phyloP scores from a whole-genome alignment of 2,888 invertebrate genomes.

The Lagria hirta region DNA sequence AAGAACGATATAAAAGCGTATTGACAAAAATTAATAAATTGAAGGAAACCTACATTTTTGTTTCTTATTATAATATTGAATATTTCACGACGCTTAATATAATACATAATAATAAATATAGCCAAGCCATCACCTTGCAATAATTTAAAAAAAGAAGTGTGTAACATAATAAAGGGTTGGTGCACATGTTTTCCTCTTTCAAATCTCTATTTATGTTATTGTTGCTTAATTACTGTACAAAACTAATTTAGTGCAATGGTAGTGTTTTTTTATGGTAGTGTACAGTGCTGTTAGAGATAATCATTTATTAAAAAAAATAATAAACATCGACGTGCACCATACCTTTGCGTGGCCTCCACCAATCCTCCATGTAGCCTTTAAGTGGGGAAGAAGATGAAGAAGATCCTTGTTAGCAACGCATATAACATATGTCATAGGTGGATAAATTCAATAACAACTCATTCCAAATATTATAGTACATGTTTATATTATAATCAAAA shows the following conservation, averaged over 20 bases:
- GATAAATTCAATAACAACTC: no score
- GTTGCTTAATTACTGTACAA: constrained; percentile 10
- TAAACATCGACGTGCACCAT: constrained; percentile 37
- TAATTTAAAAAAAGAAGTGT: constrained; percentile 17
- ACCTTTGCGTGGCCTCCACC: constrained; percentile 98
- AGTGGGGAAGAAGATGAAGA: constrained; percentile 79
- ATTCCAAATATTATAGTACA: no score
- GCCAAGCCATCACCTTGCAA: background rate
- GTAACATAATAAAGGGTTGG: constrained; percentile 25
- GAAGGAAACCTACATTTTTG: constrained; percentile 28
- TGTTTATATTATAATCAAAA: no score
- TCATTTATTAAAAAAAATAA: constrained; percentile 2
- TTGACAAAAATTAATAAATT: constrained; percentile 2
- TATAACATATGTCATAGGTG: constrained; percentile 40
- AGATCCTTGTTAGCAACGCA: constrained; percentile 62
- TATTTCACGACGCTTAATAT: background rate
- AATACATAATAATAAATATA: background rate
- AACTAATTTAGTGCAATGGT: no score
- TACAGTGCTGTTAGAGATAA: constrained; percentile 22
- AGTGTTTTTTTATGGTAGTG: no score
- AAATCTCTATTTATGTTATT: no score
- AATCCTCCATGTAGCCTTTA: constrained; percentile 98
- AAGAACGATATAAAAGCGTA: no score
- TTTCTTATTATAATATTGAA: constrained; percentile 2
- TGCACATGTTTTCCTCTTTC: constrained; percentile 30